Base-by-base conservation (phyloP, 2,113 vertebrate species). In the Chunga burmeisteri region DNA sequence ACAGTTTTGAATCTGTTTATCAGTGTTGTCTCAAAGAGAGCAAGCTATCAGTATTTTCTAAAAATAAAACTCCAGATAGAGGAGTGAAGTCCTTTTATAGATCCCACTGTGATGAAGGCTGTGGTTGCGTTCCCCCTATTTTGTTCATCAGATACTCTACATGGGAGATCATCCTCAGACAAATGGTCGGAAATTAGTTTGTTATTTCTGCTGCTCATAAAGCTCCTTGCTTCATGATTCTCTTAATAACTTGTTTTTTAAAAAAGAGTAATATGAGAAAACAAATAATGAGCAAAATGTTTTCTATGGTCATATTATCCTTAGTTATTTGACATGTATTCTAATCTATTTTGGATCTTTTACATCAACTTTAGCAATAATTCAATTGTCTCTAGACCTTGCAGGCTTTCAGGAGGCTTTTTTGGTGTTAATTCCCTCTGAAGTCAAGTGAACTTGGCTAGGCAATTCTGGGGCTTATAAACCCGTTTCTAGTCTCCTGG, bases 391-490 rank as follows among this genome's bases (percentile, higher is more conserved):
- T 89, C 11, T 26, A 46, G 42, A 71, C 34, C 50, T 21, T 47
- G 9, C 17, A 81, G 49, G 29, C 25, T 88, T 85, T 70, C 61
- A 88, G 38, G 47, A 91, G 74, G 29, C 4, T 65, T 92, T 73
- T 79, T 71, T 68, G 15, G 22, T 91, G 27, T 62, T 32, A 62
- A 68, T 86, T 78, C 88, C n/a, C 34, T 88, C 38, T 52, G 46
- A 71, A 85, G n/a, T 38, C 5, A 4, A 38, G 19, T 58, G 75
- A 74, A 38, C 86, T 81, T 94, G 29, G 15, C 49, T 74, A 30
- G 30, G 61, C 81, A 96, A 88, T 70, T 88, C 38, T 94, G 71
- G 91, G 61, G 42, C 65, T 66, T 86, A 16, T 16, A 86, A 93
- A 86, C 55, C 55, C 83, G 65, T 79, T 90, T 94, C 50, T 88